phyloP scores from a whole-genome alignment of 2,113 vertebrate species.

The Actenoides lindsayi region DNA sequence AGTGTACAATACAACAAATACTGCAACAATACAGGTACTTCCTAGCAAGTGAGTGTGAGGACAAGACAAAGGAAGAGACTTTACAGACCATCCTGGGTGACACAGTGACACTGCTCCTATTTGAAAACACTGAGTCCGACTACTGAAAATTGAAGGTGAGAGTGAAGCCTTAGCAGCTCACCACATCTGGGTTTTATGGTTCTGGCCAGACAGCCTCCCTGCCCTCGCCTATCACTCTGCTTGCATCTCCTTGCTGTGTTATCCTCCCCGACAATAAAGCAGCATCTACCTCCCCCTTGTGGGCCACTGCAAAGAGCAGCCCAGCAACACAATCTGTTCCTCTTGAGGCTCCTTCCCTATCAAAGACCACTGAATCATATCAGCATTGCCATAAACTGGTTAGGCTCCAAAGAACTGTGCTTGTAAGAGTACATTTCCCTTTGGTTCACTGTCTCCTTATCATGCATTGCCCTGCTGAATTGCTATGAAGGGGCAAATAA shows the following conservation, averaged over 20 bases:
- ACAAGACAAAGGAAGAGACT: not conserved
- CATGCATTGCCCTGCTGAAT: not conserved
- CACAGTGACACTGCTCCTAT: not conserved
- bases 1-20: accelerated
- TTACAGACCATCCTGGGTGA: not conserved
- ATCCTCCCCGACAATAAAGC: not conserved
- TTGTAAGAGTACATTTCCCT: accelerated
- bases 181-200: not conserved
- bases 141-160: not conserved
- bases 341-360: not conserved
- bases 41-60: not conserved
- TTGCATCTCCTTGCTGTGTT: not conserved
- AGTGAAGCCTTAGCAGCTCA: not conserved
- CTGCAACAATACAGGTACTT: not conserved
- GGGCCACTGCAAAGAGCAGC: not conserved
- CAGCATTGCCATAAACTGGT: not conserved
- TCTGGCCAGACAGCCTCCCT: not conserved
- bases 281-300: conserved; percentile 34
- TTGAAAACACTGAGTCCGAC: not conserved
- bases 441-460: not conserved
- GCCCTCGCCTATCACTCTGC: not conserved
- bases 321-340: not conserved
- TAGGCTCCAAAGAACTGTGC: not conserved
- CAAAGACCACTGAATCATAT: not conserved
- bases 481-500: not conserved